phyloP scores from a whole-genome alignment of 2,113 vertebrate genomes.

The Catharus bicknelli region DNA sequence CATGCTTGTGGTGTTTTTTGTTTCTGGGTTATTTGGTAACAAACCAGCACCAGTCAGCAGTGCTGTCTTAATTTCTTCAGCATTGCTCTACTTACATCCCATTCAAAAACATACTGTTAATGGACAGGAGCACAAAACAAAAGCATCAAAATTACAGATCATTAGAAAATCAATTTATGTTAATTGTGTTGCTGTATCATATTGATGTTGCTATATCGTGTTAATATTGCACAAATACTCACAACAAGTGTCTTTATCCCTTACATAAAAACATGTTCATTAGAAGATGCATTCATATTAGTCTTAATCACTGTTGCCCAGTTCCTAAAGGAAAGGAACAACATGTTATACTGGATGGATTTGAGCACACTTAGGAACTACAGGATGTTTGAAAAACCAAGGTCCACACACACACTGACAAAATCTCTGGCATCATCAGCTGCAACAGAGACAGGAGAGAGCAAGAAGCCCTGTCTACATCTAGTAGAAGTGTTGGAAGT shows the following conservation, averaged over 20 bases:
- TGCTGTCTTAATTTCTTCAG: neutral
- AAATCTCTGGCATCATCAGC: neutral
- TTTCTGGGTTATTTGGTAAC: neutral
- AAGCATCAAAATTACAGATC: neutral
- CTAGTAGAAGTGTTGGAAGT: too few species aligned
- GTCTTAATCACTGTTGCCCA: neutral
- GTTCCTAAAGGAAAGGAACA: neutral
- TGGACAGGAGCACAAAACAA: neutral
- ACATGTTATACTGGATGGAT: neutral
- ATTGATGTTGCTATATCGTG: neutral
- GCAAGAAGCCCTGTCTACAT: neutral
- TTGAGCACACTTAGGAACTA: neutral
- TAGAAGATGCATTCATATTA: neutral
- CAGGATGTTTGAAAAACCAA: neutral
- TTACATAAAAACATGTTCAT: neutral
- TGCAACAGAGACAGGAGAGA: neutral
- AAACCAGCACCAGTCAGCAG: neutral
- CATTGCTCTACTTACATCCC: neutral
- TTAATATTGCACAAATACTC: neutral
- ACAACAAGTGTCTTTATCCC: neutral
- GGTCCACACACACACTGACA: neutral
- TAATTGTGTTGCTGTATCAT: neutral
- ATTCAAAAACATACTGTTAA: neutral
- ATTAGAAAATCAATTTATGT: neutral
- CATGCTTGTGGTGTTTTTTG: fast-evolving